These are phyloP conservation scores for Rhyacichthys aspro DNA, from an alignment of 2,797 vertebrate genomes.

Conservation along the genomic window DNA sequence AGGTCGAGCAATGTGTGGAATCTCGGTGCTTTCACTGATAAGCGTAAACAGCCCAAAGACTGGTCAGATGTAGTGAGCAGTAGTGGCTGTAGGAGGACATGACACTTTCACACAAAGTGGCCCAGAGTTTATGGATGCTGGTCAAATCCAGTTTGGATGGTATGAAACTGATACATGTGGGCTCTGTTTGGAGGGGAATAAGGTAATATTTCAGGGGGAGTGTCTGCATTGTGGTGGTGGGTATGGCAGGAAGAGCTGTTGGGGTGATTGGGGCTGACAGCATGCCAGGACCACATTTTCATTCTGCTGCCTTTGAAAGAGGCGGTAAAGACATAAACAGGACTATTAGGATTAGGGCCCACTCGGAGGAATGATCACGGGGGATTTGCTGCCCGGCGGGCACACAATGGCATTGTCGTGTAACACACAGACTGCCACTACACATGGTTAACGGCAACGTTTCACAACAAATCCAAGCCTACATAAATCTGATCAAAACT, in stretches of 20 bases:
- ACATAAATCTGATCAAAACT: conserved; percentile 76
- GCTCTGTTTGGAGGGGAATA: conserved; percentile 18
- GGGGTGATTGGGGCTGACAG: conserved; percentile 61
- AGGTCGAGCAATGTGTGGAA: conserved; percentile 62
- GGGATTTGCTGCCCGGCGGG: conserved; percentile 77
- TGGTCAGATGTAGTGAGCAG: conserved; percentile 40
- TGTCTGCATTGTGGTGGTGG: conserved; percentile 18
- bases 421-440: conserved; percentile 64
- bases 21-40: conserved; percentile 66
- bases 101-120: conserved; percentile 21
- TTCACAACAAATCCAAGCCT: conserved; percentile 71
- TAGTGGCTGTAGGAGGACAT: conserved; percentile 21
- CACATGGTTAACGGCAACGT: conserved; percentile 68
- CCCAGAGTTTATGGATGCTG: conserved; percentile 29
- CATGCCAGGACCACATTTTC: conserved; percentile 75
- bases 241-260: conserved; percentile 39
- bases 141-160: conserved; percentile 38
- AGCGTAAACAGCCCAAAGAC: conserved; percentile 67
- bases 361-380: conserved; percentile 76
- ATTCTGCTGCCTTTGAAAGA: conserved; percentile 64
- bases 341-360: conserved; percentile 75
- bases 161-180: conserved; percentile 45
- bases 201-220: conserved; percentile 58
- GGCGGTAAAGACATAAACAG: conserved; percentile 78
- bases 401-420: conserved; percentile 73